Conservation (phyloP, 2,113 vertebrate genomes). For the Piaya cayana region DNA sequence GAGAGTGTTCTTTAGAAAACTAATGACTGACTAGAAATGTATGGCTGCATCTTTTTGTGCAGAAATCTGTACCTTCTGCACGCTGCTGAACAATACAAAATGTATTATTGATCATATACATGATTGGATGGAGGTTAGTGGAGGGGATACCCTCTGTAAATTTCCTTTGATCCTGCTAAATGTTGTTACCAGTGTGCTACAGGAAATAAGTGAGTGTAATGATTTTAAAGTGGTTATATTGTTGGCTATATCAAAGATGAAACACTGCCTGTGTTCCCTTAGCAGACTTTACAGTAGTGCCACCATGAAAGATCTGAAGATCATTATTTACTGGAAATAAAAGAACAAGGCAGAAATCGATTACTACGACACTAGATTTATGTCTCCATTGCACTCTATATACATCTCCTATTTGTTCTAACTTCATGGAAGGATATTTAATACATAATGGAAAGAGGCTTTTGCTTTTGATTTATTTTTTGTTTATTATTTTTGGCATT, state of each 20-base stretch:
- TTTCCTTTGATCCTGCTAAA: conserved; percentile 59
- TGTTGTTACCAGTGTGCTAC: conserved; percentile 2
- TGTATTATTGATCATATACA: conserved; percentile 53
- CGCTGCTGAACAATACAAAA: neutral
- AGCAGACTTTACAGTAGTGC: conserved; percentile 60
- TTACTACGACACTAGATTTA: conserved; percentile 78
- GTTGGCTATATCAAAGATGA: conserved; percentile 51
- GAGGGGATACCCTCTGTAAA: conserved; percentile 30
- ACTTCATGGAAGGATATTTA: conserved; percentile 80
- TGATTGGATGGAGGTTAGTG: conserved; percentile 39
- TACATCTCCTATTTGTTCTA: conserved; percentile 81
- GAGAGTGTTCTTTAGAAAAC: neutral
- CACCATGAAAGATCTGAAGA: conserved; percentile 76
- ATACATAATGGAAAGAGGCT: conserved; percentile 78
- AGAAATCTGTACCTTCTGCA: conserved; percentile 29
- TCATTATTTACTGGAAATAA: conserved; percentile 84
- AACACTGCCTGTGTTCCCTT: conserved; percentile 49
- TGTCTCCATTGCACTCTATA: conserved; percentile 76
- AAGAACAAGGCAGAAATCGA: conserved; percentile 82
- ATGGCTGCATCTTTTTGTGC: neutral
- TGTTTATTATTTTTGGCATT: conserved; percentile 79
- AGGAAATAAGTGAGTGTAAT: conserved; percentile 54
- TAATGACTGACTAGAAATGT: neutral
- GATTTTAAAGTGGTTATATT: conserved; percentile 44
- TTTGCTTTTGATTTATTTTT: conserved; percentile 80